Base-by-base conservation (phyloP, 2,888 invertebrate genomes). In the Polydrusus tereticollis region DNA sequence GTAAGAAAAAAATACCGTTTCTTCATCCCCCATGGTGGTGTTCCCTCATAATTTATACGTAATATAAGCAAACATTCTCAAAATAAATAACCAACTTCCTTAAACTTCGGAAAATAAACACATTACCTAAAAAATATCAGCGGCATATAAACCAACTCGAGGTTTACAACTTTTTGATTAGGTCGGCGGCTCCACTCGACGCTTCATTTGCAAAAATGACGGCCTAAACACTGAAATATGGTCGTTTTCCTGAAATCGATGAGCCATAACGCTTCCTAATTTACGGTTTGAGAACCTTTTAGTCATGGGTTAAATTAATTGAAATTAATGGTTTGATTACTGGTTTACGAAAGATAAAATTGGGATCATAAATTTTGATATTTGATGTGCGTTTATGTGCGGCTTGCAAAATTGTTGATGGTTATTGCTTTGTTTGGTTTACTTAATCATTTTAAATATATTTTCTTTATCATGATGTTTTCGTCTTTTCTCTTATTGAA, bases 181-280 rank as follows among this genome's bases (percentile, higher is more conserved):
- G 10, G 8, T 10, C 20, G 7, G 10, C 20, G 20, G 45, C 45
- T 8, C 45, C 45, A 20, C 20, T 1, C 10, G 8, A 21, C 14
- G 6, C 8, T 10, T 23, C 12, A 64, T 64, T 64, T 45, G 50
- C 52, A 64, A 52, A 64, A 52, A 29, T 38, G 38, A 47, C 16
- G 7, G 38, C 29, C 10, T 26, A 65, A 33, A 65, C 41, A 26
- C 16, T 50, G 57, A 65, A 65, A 65, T 43, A 57, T 50, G 59
- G 14, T 33, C 23, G 20, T 59, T 45, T 45, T 43, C 41, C 67
- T 29, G 47, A 52, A 73, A 69, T 73, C 68, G 65, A 73, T 73
- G 69, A 58, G 18, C 69, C 63, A 65, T 73, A 73, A 69, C 50
- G 68, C 41, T 43, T 59, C 33, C 73, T 73, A 73, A 73, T 73